Base-by-base conservation (phyloP, 2,888 invertebrate genomes). In the Adelognathus sp. region DNA sequence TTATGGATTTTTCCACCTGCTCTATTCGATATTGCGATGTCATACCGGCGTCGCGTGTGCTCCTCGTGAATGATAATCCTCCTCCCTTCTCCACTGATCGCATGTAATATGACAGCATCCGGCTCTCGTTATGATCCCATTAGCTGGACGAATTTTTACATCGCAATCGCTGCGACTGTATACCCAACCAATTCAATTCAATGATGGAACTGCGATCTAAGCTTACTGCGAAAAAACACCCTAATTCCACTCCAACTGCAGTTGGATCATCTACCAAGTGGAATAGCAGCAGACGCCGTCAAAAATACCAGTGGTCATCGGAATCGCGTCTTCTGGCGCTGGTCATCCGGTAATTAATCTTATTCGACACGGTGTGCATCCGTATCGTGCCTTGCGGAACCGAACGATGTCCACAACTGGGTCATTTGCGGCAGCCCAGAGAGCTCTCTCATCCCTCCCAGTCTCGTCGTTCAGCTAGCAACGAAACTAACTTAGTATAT, bases 371-470 rank as follows among this genome's bases (percentile, higher is more conserved):
- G 46, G 41, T 58, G 33, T 71, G 69, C 56, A 58, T 39, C 52
- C 71, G 27, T 56, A 58, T 74, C 46, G 70, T 44, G 56, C 71
- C 69, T 16, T 29, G 63, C 60, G 31, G 61, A 67, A 63, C 64
- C 33, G 67, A 76, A 77, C 79, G 75, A 79, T 80, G 83, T 84
- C 81, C 82, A 79, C 81, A 84, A 82, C 82, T 83, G 81, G 84
- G 83, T 86, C 86, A 84, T 83, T 85, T 79, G 63, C 72, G 81
- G 44, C 61, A 79, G 81, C 50, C 50, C 81, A 69, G 14, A 39
- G 27, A 69, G 44, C 52, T 39, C 14, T 5, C 29, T 56, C 56
- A 16, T 46, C 14, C 31, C 31, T 63, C 33, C 27, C 41, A 18
- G 50, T 39, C 27, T 16, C 36, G 14, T 54, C 41, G 56, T 56